Conservation (phyloP, 2,888 invertebrate genomes). For the Chalcosyrphus nemorum region DNA sequence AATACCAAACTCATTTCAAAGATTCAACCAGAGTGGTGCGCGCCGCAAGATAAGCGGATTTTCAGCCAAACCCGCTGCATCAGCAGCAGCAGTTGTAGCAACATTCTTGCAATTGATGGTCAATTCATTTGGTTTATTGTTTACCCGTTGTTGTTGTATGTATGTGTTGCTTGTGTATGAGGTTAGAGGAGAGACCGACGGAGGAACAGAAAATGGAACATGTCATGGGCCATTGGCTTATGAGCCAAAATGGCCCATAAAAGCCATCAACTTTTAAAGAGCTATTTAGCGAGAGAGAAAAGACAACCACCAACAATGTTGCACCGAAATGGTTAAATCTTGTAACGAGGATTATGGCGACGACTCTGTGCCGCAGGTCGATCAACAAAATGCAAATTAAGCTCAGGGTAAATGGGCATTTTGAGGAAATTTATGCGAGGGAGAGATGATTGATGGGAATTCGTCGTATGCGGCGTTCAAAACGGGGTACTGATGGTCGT, state of each 20-base stretch:
- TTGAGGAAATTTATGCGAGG: constrained; percentile 53
- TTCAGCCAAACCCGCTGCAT: not conserved
- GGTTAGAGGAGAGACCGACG: not conserved
- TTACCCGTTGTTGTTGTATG: constrained; percentile 29
- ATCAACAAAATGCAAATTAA: constrained; percentile 68
- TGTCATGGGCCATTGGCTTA: constrained; percentile 32
- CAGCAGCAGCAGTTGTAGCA: constrained; percentile 49
- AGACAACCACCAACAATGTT: constrained; percentile 62
- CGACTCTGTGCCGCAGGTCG: constrained; percentile 42
- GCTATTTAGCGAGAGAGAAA: constrained; percentile 64
- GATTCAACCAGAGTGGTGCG: too few species aligned
- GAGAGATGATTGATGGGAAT: constrained; percentile 59
- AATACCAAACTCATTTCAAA: constrained; percentile 53
- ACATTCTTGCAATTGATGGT: constrained; percentile 71
- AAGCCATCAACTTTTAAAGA: constrained; percentile 71
- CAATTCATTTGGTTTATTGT: constrained; percentile 71
- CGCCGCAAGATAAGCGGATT: constrained; percentile 20
- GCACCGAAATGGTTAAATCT: constrained; percentile 37
- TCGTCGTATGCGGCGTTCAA: too few species aligned
- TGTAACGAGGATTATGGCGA: constrained; percentile 36
- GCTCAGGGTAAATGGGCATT: constrained; percentile 57
- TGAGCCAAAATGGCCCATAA: constrained; percentile 67
- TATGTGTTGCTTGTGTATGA: not conserved
- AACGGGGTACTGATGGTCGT: too few species aligned
- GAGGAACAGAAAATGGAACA: constrained; percentile 22